Conservation (phyloP, 1,140 invertebrate species). For the Drosophila subpulchrella region DNA sequence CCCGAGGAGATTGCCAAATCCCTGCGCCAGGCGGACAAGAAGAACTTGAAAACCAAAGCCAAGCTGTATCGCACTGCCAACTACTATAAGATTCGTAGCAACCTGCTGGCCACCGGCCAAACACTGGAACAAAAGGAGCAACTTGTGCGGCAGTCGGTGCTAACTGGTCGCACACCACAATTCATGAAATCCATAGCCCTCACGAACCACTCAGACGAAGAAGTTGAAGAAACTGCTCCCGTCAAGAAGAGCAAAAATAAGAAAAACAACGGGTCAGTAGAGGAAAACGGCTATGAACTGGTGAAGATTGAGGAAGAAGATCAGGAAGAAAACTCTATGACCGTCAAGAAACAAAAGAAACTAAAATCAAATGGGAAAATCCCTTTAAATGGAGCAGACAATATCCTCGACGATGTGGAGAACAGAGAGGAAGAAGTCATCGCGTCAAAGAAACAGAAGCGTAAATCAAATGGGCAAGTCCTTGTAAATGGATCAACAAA, state of each 20-base stretch:
- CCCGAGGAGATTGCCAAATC: slow-evolving; percentile 3
- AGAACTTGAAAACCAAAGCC: not conserved
- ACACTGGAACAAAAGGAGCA: slow-evolving; percentile 60
- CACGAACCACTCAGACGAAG: not conserved
- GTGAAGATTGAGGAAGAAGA: not conserved
- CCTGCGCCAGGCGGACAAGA: slow-evolving; percentile 26
- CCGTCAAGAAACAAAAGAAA: slow-evolving; percentile 1
- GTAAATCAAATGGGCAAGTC: too few relatives aligned
- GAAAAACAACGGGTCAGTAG: not conserved
- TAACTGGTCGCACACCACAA: slow-evolving; percentile 48
- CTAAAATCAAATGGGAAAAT: not conserved
- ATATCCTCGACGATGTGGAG: too few relatives aligned
- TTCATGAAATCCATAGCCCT: slow-evolving; percentile 32
- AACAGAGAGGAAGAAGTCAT: too few relatives aligned
- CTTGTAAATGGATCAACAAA: too few relatives aligned
- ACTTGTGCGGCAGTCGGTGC: slow-evolving; percentile 60
- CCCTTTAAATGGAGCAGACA: not conserved
- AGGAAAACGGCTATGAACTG: not conserved
- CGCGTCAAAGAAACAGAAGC: too few relatives aligned
- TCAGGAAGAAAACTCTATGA: not conserved
- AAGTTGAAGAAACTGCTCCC: not conserved
- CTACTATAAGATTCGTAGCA: slow-evolving; percentile 49
- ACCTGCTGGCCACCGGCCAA: slow-evolving; percentile 23
- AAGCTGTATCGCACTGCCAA: slow-evolving; percentile 15
- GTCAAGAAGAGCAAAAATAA: not conserved